Evolutionary conservation across 2,888 invertebrate genomes (phyloP), one percentile per base, ranked within the genome.

Genomic region (Caradrina clavipalpis): DNA sequence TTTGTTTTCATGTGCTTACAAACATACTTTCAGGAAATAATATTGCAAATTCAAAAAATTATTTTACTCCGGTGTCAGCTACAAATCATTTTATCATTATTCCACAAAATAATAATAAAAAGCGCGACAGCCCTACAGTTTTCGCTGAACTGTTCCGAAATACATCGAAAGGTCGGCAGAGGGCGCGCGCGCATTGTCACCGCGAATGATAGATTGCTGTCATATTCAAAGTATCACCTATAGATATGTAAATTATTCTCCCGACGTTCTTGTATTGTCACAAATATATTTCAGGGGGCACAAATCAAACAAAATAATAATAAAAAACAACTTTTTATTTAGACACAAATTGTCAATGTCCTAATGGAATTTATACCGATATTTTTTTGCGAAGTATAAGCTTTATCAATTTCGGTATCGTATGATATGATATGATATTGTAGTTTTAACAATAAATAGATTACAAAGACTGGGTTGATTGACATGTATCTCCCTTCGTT

Each of bases 151-250:
- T 63, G 47, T 65, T 65, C 72, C 68, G 51, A 80, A 85, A 83
- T 82, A 84, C 83, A 78, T 79, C 82, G 78, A 88, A 89, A 91
- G 89, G 91, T 90, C 87, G 88, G 69, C 70, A 69, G 81, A 88
- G 89, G 91, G 92, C 91, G 91, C 90, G 87, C 81, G 88, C 87
- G 85, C 88, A 92, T 94, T 95, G 94, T 94, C 91, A 89, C 86
- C 81, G 73, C 79, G 72, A 73, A 86, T 95, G 95, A 95, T 93
- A 89, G 92, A 95, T 94, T 87, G 90, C 91, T 94, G 93, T 94
- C 93, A 93, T 90, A 92, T 91, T 89, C 93, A 88, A 90, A 91
- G 89, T 87, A 89, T 89, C 86, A 80, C 83, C 87, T 83, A 89
- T 93, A 92, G 87, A 92, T 89, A 95, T 95, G 95, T 91, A 93